phyloP scores from a whole-genome alignment of 1,140 invertebrate species.

The Meloidogyne floridensis region DNA sequence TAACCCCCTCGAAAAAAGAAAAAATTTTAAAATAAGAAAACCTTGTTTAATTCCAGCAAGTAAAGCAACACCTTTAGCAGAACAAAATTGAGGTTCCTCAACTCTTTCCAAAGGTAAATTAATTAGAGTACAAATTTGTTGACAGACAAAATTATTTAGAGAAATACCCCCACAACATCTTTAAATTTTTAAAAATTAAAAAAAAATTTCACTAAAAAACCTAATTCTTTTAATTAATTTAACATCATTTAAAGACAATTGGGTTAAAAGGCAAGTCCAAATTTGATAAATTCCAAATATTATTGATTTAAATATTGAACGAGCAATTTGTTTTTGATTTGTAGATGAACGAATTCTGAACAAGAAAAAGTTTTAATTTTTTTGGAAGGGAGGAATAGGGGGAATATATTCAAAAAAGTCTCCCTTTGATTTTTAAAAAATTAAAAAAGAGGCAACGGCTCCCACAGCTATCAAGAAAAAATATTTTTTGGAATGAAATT shows the following conservation, averaged over 20 bases:
- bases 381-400: no score
- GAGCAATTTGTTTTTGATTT: slow-evolving; percentile 77
- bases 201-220: background rate
- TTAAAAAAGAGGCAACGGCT: no score
- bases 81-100: slow-evolving; percentile 63
- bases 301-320: slow-evolving; percentile 83
- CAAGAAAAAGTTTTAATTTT: no score
- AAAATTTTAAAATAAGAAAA: background rate
- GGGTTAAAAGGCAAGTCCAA: slow-evolving; percentile 71
- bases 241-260: slow-evolving; percentile 24
- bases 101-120: slow-evolving; percentile 75
- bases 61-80: slow-evolving; percentile 58
- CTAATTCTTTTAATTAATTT: slow-evolving; percentile 4
- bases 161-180: slow-evolving; percentile 91
- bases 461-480: no score
- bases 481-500: no score
- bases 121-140: slow-evolving; percentile 81
- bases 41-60: slow-evolving; percentile 57
- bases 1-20: background rate
- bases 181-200: slow-evolving; percentile 58
- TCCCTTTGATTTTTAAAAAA: no score
- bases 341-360: slow-evolving; percentile 79
- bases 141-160: slow-evolving; percentile 84
- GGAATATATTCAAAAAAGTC: no score
- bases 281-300: slow-evolving; percentile 81